phyloP scores from a whole-genome alignment of 2,797 vertebrate species.

The Arvicola amphibius region DNA sequence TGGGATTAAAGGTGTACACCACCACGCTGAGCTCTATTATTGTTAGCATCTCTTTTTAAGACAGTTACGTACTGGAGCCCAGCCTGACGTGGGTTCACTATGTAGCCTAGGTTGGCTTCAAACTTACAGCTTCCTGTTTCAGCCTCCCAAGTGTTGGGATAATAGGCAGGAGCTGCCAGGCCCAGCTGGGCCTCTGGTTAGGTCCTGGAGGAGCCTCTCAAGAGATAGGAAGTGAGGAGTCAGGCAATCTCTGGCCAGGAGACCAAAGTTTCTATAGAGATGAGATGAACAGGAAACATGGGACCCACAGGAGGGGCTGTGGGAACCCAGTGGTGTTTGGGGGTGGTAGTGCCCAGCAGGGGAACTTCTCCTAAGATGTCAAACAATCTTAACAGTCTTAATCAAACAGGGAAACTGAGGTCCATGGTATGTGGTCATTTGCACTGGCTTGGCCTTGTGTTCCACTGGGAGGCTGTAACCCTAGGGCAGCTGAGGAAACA shows the following conservation, averaged over 20 bases:
- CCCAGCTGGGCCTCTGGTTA: background rate
- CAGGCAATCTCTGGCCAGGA: slow-evolving; percentile 61
- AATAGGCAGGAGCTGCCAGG: background rate
- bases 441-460: background rate
- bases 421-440: rapidly evolving
- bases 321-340: background rate
- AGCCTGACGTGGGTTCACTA: background rate
- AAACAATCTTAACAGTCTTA: background rate
- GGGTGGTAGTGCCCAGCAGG: background rate
- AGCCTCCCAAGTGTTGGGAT: background rate
- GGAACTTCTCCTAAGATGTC: background rate
- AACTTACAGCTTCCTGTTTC: background rate
- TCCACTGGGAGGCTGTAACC: rapidly evolving
- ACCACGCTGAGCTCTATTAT: background rate
- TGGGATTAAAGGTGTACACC: too few species aligned
- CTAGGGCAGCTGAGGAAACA: background rate
- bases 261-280: slow-evolving; percentile 71
- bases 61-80: background rate
- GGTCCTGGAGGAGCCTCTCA: slow-evolving; percentile 8
- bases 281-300: slow-evolving; percentile 72
- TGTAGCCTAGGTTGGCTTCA: background rate
- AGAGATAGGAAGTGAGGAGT: slow-evolving; percentile 57
- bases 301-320: background rate
- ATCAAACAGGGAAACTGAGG: slow-evolving; percentile 28
- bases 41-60: background rate